Conservation (phyloP, 2,113 vertebrate genomes). For the Macrotis lagotis region DNA sequence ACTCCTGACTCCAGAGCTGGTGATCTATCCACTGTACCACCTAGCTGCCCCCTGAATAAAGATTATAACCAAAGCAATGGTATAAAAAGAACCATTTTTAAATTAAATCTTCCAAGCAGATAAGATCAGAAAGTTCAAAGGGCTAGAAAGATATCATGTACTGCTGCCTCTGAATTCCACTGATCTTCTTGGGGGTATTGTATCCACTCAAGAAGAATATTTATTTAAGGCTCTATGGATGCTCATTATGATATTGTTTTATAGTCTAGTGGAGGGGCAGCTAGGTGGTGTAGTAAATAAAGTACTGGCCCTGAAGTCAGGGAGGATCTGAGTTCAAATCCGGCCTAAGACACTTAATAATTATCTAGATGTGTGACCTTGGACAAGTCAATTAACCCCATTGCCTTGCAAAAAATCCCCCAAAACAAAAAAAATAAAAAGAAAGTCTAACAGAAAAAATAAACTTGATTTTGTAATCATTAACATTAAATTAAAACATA, state of each 20-base stretch:
- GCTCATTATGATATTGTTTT: neutral
- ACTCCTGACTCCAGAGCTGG: too few species aligned
- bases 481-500: neutral
- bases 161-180: neutral
- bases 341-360: too few species aligned
- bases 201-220: neutral
- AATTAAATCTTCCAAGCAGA: too few species aligned
- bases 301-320: too few species aligned
- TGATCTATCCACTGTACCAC: too few species aligned
- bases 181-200: neutral
- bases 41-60: too few species aligned
- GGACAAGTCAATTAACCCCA: too few species aligned
- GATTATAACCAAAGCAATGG: neutral
- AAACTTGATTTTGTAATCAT: neutral
- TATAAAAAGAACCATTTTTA: neutral
- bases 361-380: too few species aligned
- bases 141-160: neutral
- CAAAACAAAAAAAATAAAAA: too few species aligned
- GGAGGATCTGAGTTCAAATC: too few species aligned
- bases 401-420: too few species aligned
- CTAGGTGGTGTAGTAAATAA: too few species aligned
- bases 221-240: neutral
- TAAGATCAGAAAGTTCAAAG: neutral
- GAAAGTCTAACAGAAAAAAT: neutral
- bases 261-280: neutral